Base-by-base conservation (phyloP, 2,113 vertebrate genomes). In the Oncorhynchus gorbuscha region DNA sequence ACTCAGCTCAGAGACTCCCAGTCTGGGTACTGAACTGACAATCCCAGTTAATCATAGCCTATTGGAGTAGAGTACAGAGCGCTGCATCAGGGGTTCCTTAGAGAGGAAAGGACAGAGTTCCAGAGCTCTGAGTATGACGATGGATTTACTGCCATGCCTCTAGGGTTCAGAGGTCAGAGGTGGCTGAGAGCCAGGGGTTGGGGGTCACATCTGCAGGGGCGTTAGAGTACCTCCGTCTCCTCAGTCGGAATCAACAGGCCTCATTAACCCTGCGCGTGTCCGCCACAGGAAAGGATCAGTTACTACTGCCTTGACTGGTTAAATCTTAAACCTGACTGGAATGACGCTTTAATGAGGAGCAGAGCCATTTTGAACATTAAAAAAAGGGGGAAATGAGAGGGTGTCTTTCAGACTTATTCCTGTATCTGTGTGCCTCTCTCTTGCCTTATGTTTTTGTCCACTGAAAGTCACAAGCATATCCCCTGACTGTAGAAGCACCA, bases 181-280 rank as follows among this genome's bases (percentile, higher is more conserved):
- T 84, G 78, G 39, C 39, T 45, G 39, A 83, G 84, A 81, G 80
- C 76, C 22, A 83, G 82, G 78, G 91, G 87, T 90, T 79, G 81
- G 69, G 77, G 73, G 62, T 74, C 77, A 86, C 83, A 88, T 86
- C 89, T 90, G 85, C 84, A 73, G 81, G 73, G 73, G 55, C 62
- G 51, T 55, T 55, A 55, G 51, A 14, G 51, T 7, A 55, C 20
- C 18, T 78, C 48, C 69, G 81, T 74, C 51, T 72, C 68, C 82
- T 86, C 79, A 73, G 83, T 83, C 81, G 83, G 83, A 79, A 85
- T 82, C 51, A 26, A 82, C 74, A 79, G 86, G 83, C 51, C 86
- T 91, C 83, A 89, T 92, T 92, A 91, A 83, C 75, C 69, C 71
- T 48, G 51, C 69, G 70, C 4, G 75, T 87, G 89, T 89, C 79